Percentiles rank a stretch among this genome's conserved stretches.
Evolutionary conservation across 2,888 invertebrate species (phyloP).

Genomic region (Sinodicranocentrus sp.): DNA sequence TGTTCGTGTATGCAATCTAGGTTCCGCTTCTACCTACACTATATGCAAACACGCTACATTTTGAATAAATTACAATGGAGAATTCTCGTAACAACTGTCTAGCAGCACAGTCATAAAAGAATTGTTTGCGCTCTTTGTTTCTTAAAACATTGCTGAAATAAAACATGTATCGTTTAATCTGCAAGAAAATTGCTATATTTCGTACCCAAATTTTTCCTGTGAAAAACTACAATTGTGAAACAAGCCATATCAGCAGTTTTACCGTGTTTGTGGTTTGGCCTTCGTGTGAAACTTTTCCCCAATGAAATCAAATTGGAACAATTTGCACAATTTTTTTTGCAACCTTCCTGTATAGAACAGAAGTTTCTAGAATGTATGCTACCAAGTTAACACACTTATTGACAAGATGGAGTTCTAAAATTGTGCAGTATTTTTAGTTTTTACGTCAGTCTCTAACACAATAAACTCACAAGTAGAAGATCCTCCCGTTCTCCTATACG

Average conservation of each 20-base stretch:
- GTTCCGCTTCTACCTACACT: not conserved
- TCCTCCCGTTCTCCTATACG: not conserved
- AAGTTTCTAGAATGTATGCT: not conserved
- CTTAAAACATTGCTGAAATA: too few species aligned
- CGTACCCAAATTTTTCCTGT: too few species aligned
- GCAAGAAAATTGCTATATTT: too few species aligned
- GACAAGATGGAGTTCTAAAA: not conserved
- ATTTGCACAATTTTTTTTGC: not conserved
- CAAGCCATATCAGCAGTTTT: too few species aligned
- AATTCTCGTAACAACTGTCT: not conserved
- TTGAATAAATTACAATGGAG: not conserved
- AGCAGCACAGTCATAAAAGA: too few species aligned
- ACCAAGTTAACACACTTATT: not conserved
- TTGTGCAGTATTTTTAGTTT: not conserved
- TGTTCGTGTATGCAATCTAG: not conserved
- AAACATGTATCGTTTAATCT: too few species aligned
- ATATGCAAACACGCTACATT: not conserved
- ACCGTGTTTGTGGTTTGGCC: too few species aligned
- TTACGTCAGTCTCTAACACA: not conserved
- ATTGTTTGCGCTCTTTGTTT: too few species aligned
- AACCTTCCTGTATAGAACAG: not conserved
- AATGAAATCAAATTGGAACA: too few species aligned
- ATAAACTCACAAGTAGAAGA: not conserved
- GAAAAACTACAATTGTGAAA: too few species aligned
- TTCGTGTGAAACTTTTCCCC: too few species aligned